These are phyloP conservation scores for Cherax quadricarinatus DNA, from an alignment of 1,140 invertebrate species.

Conservation along the genomic window DNA sequence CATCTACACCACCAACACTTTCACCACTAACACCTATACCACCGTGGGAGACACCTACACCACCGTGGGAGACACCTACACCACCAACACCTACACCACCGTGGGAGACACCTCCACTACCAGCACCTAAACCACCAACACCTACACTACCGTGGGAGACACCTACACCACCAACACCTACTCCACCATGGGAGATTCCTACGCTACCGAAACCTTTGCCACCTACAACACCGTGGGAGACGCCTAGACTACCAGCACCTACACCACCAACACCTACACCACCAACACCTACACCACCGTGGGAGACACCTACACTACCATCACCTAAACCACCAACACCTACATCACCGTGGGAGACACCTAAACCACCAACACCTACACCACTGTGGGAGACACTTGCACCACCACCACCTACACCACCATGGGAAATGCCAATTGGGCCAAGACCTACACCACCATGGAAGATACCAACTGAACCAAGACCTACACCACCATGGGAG, in stretches of 20 bases:
- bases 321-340: background rate
- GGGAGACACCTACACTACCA: background rate
- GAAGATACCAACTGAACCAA: background rate
- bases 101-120: background rate
- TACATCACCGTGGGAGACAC: too few species aligned
- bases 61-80: too few species aligned
- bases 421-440: background rate
- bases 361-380: too few species aligned
- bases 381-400: background rate
- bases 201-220: too few species aligned
- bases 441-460: background rate
- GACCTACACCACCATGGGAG: background rate
- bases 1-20: background rate
- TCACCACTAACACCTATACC: background rate
- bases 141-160: background rate
- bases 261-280: background rate
- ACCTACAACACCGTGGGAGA: background rate
- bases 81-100: too few species aligned
- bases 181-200: background rate
- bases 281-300: background rate
- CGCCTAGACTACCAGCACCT: background rate
- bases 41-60: too few species aligned
- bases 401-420: background rate
- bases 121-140: background rate
- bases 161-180: background rate